Evolutionary conservation across 2,797 vertebrate genomes (phyloP).

Genomic region (Danio albolineatus): DNA sequence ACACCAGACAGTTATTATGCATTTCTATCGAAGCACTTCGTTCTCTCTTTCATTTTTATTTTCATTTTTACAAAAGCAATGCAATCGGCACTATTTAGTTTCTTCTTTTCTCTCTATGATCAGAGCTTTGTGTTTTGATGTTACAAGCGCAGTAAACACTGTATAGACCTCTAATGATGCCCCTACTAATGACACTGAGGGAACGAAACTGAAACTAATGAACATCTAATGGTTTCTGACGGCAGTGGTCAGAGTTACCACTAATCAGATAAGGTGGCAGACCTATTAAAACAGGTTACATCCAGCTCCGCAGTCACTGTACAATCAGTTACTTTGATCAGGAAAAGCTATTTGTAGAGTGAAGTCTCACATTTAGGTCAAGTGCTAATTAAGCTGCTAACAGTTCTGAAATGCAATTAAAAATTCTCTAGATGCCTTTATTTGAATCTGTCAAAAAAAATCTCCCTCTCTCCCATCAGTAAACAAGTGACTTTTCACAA

Average conservation of each 20-base stretch:
- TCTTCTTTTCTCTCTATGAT: neutral
- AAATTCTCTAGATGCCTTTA: neutral
- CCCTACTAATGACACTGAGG: constrained; percentile 9
- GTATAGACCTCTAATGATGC: constrained; percentile 10
- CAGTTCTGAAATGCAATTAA: constrained; percentile 8
- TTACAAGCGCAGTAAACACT: constrained; percentile 2
- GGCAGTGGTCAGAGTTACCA: neutral
- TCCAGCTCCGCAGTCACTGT: neutral
- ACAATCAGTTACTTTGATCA: constrained; percentile 8
- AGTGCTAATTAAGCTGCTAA: constrained; percentile 2
- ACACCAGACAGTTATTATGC: neutral
- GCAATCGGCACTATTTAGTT: neutral
- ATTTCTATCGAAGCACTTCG: constrained; percentile 1
- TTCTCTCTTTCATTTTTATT: neutral
- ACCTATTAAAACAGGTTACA: neutral
- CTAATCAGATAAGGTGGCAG: neutral
- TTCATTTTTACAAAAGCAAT: neutral
- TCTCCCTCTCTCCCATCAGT: neutral
- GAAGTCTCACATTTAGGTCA: neutral
- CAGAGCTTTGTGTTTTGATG: constrained; percentile 8
- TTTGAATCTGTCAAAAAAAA: neutral
- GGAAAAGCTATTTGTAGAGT: neutral
- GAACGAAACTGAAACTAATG: constrained; percentile 10
- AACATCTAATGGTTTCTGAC: constrained; percentile 16
- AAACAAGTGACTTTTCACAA: neutral